Evolutionary conservation across 2,888 invertebrate species (phyloP).

Genomic region (Cylloceria caligata): DNA sequence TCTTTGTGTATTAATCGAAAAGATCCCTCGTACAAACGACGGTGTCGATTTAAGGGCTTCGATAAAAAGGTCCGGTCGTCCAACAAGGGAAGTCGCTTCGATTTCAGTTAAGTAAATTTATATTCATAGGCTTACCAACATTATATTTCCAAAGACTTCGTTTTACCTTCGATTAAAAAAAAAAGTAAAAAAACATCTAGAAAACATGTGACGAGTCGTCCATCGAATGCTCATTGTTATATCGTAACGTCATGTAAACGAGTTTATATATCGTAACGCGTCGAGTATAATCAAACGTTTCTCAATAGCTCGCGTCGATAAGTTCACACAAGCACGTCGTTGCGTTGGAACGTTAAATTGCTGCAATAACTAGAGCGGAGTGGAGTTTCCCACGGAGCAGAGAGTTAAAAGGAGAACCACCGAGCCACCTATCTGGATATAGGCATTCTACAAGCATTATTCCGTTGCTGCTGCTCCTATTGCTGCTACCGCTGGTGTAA

Average conservation of each 20-base stretch:
- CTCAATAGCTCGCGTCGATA: conserved; percentile 66
- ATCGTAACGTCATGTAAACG: not conserved
- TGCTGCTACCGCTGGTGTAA: conserved; percentile 62
- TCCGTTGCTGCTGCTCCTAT: conserved; percentile 16
- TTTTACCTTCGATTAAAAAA: no score
- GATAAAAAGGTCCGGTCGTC: no score
- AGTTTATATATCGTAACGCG: not conserved
- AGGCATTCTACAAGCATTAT: conserved; percentile 39
- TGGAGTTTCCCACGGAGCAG: conserved; percentile 63
- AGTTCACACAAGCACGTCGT: conserved; percentile 65
- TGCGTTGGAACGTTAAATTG: conserved; percentile 67
- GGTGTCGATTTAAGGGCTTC: no score
- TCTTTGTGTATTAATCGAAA: no score
- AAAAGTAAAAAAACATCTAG: no score
- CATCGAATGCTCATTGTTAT: no score
- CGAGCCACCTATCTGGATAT: not conserved
- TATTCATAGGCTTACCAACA: no score
- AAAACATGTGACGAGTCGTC: no score
- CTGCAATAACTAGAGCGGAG: conserved; percentile 66
- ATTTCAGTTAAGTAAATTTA: no score
- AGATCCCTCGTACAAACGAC: no score
- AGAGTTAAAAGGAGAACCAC: conserved; percentile 23
- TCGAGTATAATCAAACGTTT: conserved; percentile 63
- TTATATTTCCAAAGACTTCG: no score
- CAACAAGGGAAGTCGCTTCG: no score